Conservation (phyloP, 2,888 invertebrate species). For the Isoperla grammatica region DNA sequence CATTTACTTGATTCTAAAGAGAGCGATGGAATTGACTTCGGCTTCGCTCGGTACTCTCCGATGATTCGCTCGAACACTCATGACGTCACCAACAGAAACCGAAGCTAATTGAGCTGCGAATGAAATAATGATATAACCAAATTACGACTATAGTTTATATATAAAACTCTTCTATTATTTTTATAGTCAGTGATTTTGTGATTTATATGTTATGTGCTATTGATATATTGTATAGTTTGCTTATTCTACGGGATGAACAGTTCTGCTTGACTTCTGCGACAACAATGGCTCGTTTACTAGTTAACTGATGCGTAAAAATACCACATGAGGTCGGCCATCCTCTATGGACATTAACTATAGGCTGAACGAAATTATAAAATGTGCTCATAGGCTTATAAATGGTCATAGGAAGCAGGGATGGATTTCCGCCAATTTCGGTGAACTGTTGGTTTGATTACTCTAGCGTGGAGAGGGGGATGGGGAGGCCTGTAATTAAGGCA, state of each 20-base stretch:
- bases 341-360: background rate
- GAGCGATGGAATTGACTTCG: too few species aligned
- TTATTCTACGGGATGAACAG: background rate
- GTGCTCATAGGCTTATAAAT: too few species aligned
- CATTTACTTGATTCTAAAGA: too few species aligned
- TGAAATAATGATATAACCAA: too few species aligned
- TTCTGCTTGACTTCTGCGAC: constrained; percentile 10
- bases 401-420: too few species aligned
- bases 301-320: constrained; percentile 15
- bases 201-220: background rate
- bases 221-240: background rate
- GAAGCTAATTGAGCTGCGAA: too few species aligned
- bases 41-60: too few species aligned
- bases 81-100: too few species aligned
- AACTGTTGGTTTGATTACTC: background rate
- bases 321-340: background rate
- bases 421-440: too few species aligned
- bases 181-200: constrained; percentile 7
- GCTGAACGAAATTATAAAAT: too few species aligned
- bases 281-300: constrained; percentile 14
- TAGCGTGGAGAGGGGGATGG: background rate
- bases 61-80: too few species aligned
- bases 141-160: too few species aligned
- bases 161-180: background rate
- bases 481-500: background rate